These are phyloP conservation scores for Echinops telfairi DNA, from an alignment of 2,113 vertebrate species.

Conservation along the genomic window DNA sequence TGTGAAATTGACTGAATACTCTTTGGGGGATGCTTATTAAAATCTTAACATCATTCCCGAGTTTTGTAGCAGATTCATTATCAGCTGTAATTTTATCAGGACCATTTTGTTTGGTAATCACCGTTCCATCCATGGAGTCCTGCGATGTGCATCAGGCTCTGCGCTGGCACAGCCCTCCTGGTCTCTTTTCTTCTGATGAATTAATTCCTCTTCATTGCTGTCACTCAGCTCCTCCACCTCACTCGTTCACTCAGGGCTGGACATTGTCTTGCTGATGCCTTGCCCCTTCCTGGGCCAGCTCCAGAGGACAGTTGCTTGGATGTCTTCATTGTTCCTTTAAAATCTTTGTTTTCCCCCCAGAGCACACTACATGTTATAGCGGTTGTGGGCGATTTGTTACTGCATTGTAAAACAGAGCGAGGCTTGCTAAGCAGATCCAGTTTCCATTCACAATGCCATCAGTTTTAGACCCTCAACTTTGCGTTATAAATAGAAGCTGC, in stretches of 20 bases:
- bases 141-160: neutral
- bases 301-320: neutral
- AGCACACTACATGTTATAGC: neutral
- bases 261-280: slow-evolving; percentile 1
- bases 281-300: slow-evolving; percentile 47
- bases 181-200: slow-evolving; percentile 69
- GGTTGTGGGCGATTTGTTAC: neutral
- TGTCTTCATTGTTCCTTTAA: neutral
- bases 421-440: neutral
- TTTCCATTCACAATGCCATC: neutral
- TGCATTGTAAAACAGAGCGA: neutral
- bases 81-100: slow-evolving; percentile 70
- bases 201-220: slow-evolving; percentile 71
- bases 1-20: slow-evolving; percentile 78
- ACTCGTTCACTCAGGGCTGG: neutral
- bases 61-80: slow-evolving; percentile 82
- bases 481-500: neutral
- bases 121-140: neutral
- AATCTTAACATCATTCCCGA: slow-evolving; percentile 69
- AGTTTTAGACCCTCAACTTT: neutral
- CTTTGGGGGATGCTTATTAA: slow-evolving; percentile 80
- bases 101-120: slow-evolving; percentile 77
- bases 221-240: slow-evolving; percentile 56
- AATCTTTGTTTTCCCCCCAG: neutral
- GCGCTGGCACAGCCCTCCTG: slow-evolving; percentile 26